Percentiles rank a stretch among this genome's conserved stretches.
Conservation (phyloP, 1,140 invertebrate species). For the Diplogasteroides magnus region DNA sequence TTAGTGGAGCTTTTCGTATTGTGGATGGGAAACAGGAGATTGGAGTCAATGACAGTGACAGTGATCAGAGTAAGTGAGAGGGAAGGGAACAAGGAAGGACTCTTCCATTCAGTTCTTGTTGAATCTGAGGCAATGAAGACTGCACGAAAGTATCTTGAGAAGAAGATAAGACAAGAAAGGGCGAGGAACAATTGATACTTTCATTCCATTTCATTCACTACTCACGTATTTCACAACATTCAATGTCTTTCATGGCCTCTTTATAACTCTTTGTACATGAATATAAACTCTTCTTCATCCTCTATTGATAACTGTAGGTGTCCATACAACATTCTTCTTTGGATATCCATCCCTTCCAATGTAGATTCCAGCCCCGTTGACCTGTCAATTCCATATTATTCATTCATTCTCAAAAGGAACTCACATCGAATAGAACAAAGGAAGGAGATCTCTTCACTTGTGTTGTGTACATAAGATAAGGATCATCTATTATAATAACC, state of each 20-base stretch:
- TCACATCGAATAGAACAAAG: constrained; percentile 20
- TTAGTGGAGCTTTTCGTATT: no score
- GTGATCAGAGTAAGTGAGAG: no score
- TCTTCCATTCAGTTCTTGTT: no score
- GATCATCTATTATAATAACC: constrained; percentile 19
- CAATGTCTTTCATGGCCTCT: no score
- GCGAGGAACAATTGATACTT: no score
- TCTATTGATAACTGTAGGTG: background rate
- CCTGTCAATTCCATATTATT: background rate
- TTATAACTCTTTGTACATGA: background rate
- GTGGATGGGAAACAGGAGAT: no score
- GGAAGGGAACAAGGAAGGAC: no score
- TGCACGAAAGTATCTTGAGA: background rate
- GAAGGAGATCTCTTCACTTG: constrained; percentile 13
- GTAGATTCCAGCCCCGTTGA: background rate
- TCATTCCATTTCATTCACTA: no score
- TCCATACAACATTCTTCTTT: background rate
- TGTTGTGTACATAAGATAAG: constrained; percentile 18
- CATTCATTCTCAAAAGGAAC: background rate
- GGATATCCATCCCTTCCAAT: background rate
- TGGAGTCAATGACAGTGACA: no score
- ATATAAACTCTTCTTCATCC: background rate
- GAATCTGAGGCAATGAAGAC: background rate
- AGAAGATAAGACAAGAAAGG: background rate
- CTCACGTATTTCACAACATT: no score